A percentile compares a stretch with the other conserved stretches of the same genome.
Conservation (phyloP, 2,113 vertebrate genomes). For the Hydrolagus affinis region DNA sequence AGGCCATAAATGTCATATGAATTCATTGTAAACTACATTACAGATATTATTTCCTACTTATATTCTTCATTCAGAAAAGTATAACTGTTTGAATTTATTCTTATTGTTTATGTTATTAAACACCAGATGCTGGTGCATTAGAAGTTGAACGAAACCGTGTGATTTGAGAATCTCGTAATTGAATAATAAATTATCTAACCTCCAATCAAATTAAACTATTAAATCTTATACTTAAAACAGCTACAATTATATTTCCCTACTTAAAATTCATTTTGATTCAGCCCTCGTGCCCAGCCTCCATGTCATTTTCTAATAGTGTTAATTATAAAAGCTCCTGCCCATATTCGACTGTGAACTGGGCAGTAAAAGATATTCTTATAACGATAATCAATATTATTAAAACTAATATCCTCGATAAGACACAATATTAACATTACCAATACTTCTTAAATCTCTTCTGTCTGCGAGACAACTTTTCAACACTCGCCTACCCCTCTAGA, state of each 20-base stretch:
- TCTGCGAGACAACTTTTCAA: conserved; percentile 4
- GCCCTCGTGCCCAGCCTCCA: conserved; percentile 24
- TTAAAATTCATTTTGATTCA: conserved; percentile 33
- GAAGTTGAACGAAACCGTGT: conserved; percentile 9
- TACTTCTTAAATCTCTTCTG: conserved; percentile 18
- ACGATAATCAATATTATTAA: conserved; percentile 30
- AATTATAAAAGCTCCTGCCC: conserved; percentile 21
- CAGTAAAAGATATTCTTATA: conserved; percentile 7
- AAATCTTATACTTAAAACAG: conserved; percentile 28
- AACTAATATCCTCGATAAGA: conserved; percentile 19
- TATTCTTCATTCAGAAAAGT: conserved; percentile 23
- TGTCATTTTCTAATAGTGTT: conserved; percentile 23
- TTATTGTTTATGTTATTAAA: conserved; percentile 11
- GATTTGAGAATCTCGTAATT: conserved; percentile 24
- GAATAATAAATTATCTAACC: conserved; percentile 14
- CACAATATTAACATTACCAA: conserved; percentile 27
- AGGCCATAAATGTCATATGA: not conserved
- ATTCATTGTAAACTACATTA: not conserved
- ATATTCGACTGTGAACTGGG: not conserved
- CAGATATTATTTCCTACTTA: not conserved
- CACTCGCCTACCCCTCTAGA: not conserved
- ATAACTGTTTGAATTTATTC: not conserved
- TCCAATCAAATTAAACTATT: conserved; percentile 30
- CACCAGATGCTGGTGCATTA: conserved; percentile 12
- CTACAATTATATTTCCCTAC: conserved; percentile 25